Evolutionary conservation across 2,113 vertebrate species (phyloP).

Genomic region (Asarcornis scutulata): DNA sequence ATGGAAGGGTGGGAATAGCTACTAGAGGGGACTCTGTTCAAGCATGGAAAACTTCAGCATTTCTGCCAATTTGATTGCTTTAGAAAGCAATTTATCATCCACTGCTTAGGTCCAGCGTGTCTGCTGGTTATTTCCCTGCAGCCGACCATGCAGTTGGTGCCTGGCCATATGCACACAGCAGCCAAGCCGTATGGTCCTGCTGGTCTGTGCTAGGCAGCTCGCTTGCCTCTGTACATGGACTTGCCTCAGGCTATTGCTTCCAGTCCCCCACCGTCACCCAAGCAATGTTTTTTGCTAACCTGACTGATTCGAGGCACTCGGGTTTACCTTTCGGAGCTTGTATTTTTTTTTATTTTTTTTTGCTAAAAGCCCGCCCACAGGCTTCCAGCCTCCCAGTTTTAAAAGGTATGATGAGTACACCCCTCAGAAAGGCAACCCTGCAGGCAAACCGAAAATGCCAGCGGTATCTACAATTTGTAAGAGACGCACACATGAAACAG

Average conservation of each 20-base stretch:
- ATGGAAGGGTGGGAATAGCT: not conserved
- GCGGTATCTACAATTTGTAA: not conserved
- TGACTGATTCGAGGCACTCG: not conserved
- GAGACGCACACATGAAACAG: not conserved
- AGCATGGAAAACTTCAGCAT: not conserved
- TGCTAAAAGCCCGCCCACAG: not conserved
- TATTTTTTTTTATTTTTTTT: not conserved
- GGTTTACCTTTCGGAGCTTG: not conserved
- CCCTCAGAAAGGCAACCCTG: not conserved
- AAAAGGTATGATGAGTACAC: fast-evolving
- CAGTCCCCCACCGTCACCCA: not conserved
- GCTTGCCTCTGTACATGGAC: fast-evolving
- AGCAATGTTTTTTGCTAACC: not conserved
- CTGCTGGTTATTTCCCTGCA: not conserved
- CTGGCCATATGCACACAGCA: fast-evolving
- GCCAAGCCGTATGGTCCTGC: too few species aligned
- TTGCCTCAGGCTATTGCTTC: not conserved
- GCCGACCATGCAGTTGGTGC: not conserved
- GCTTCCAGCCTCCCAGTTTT: not conserved
- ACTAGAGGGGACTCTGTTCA: not conserved
- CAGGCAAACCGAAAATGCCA: not conserved
- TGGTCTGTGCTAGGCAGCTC: fast-evolving
- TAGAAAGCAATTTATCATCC: not conserved
- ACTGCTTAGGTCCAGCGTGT: not conserved
- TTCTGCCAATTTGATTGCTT: not conserved